Conservation (phyloP, 1,140 invertebrate genomes). For the Eumeta japonica region DNA sequence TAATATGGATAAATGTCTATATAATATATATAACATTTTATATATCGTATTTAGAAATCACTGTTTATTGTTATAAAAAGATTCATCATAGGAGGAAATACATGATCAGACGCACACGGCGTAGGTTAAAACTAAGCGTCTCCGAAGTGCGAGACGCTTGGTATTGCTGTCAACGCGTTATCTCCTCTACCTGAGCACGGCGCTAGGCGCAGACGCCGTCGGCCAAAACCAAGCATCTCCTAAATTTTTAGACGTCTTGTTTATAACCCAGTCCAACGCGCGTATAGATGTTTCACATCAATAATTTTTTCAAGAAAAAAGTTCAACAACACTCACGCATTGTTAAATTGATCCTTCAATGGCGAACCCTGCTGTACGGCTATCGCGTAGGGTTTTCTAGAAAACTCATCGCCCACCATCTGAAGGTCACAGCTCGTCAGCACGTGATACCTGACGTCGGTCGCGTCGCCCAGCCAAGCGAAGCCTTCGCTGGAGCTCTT, state of each 20-base stretch:
- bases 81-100: no score
- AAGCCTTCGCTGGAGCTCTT: constrained; percentile 81
- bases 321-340: constrained; percentile 80
- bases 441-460: constrained; percentile 81
- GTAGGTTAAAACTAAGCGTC: no score
- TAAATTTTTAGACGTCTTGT: not conserved
- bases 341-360: constrained; percentile 87
- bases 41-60: no score
- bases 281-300: no score
- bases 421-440: constrained; percentile 89
- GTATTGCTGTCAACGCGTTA: not conserved
- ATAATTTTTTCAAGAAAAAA: constrained; percentile 4
- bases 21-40: no score
- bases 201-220: no score
- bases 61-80: no score
- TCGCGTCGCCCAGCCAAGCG: constrained; percentile 92
- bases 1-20: no score
- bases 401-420: constrained; percentile 93
- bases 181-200: no score
- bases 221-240: no score
- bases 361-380: constrained; percentile 95
- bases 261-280: not conserved
- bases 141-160: no score
- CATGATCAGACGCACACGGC: no score
- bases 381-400: constrained; percentile 92